A percentile compares a stretch with the other conserved stretches of the same genome.
phyloP scores from a whole-genome alignment of 2,113 vertebrate species.

The Thunnus thynnus region DNA sequence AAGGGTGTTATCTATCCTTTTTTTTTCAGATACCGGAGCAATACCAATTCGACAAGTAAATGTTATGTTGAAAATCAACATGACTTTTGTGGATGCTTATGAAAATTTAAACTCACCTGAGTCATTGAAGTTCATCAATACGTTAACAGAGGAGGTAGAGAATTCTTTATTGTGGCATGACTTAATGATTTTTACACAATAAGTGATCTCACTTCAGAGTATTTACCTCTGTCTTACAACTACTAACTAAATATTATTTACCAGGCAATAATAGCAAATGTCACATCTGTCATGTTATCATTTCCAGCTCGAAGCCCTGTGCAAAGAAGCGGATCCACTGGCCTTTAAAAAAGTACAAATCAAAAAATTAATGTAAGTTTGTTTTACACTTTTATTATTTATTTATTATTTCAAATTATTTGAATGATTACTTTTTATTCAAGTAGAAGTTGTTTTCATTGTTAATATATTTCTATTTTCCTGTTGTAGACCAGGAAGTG shows the following conservation, averaged over 20 bases:
- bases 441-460: neutral
- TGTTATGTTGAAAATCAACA: constrained; percentile 67
- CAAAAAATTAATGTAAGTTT: constrained; percentile 67
- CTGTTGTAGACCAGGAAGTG: constrained; percentile 46
- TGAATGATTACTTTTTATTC: neutral
- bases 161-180: neutral
- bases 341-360: constrained; percentile 69
- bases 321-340: constrained; percentile 62
- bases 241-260: too few species aligned
- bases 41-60: constrained; percentile 70
- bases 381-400: neutral
- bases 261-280: neutral
- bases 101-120: constrained; percentile 48
- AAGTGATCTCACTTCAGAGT: neutral
- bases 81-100: constrained; percentile 32
- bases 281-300: neutral
- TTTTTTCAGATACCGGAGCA: constrained; percentile 46
- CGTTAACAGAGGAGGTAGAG: constrained; percentile 64
- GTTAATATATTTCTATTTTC: constrained; percentile 1
- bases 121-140: constrained; percentile 49
- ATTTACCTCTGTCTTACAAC: neutral
- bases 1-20: neutral
- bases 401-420: too few species aligned
- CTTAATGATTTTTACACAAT: neutral
- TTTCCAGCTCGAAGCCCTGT: constrained; percentile 71